Conservation (phyloP, 2,888 invertebrate genomes). For the Xestia c-nigrum region DNA sequence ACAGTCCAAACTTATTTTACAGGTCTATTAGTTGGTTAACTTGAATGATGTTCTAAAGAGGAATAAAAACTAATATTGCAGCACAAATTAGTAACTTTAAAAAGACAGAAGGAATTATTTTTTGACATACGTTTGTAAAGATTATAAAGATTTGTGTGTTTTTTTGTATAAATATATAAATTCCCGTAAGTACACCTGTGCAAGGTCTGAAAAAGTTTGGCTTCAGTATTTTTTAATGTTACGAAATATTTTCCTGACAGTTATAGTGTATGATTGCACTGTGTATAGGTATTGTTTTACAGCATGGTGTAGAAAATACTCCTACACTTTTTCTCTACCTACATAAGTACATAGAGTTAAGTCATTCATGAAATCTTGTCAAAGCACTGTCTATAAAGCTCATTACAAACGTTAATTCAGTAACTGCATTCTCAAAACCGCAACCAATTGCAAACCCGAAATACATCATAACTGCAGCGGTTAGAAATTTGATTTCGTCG, state of each 20-base stretch:
- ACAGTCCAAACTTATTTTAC: background rate
- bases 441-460: conserved; percentile 35
- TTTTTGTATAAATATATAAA: background rate
- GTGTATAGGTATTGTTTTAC: background rate
- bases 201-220: too few relatives aligned
- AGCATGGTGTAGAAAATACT: background rate
- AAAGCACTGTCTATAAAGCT: background rate
- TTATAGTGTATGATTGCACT: background rate
- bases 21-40: background rate
- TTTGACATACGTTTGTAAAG: background rate
- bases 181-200: background rate
- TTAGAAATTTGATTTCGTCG: conserved; percentile 51
- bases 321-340: background rate
- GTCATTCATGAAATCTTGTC: background rate
- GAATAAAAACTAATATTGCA: too few relatives aligned
- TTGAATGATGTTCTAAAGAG: background rate
- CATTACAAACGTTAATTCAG: conserved; percentile 2
- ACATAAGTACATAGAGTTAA: background rate
- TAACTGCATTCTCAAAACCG: conserved; percentile 21
- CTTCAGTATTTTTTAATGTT: too few relatives aligned
- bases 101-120: background rate
- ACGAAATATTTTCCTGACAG: background rate
- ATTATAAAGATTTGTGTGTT: background rate
- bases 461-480: conserved; percentile 34
- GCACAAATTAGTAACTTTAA: background rate